Evolutionary conservation across 92 coral and sea anemone genomes (phyloP).

Genomic region (Paramuricea clavata): DNA sequence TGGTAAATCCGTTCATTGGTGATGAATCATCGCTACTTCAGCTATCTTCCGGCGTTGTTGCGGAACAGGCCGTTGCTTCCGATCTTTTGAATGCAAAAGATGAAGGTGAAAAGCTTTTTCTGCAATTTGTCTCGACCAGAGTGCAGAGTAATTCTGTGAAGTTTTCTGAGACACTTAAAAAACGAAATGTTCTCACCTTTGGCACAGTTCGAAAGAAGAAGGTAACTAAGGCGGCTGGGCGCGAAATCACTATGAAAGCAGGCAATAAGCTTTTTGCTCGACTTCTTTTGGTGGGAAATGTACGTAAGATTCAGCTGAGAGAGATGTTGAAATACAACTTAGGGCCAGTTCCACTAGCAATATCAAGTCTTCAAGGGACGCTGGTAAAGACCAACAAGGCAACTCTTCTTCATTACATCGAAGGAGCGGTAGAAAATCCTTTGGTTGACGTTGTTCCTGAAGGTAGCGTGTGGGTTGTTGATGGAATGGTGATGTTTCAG

Average conservation of each 20-base stretch:
- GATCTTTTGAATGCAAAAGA: constrained; percentile 23
- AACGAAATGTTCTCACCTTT: constrained; percentile 17
- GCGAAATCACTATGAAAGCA: constrained; percentile 49
- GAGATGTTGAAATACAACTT: constrained; percentile 47
- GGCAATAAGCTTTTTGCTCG: constrained; percentile 56
- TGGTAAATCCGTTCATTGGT: not conserved
- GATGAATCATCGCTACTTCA: constrained; percentile 12
- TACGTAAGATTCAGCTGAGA: constrained; percentile 34
- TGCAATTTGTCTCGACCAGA: constrained; percentile 2
- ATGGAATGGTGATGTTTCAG: constrained; percentile 79
- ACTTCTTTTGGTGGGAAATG: constrained; percentile 34
- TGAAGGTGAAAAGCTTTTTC: constrained; percentile 39
- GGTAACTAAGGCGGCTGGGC: constrained; percentile 33
- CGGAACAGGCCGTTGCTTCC: constrained; percentile 4
- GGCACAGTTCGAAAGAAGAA: constrained; percentile 15
- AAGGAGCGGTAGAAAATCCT: constrained; percentile 20
- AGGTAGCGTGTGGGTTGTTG: constrained; percentile 64
- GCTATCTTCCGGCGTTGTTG: constrained; percentile 30
- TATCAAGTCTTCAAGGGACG: constrained; percentile 30
- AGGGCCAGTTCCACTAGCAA: constrained; percentile 42
- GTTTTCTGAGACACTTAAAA: constrained; percentile 35
- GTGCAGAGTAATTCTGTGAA: constrained; percentile 34
- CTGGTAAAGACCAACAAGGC: constrained; percentile 30
- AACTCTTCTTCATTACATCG: constrained; percentile 34
- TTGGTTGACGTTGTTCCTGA: constrained; percentile 43